Evolutionary conservation across 2,113 vertebrate species (phyloP).

Genomic region (Condylura cristata): DNA sequence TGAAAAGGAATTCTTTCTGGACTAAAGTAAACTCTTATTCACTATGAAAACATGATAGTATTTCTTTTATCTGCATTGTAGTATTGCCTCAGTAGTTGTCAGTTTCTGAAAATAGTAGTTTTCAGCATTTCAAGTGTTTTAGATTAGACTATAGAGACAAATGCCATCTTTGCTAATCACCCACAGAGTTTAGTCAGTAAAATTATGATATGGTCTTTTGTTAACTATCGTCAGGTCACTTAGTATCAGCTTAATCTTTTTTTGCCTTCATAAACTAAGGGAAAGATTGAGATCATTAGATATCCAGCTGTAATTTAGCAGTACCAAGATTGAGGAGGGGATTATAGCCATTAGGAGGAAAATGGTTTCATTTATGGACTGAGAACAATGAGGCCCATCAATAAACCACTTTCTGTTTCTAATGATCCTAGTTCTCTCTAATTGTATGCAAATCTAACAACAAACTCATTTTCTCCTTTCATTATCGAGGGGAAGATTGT

Average conservation of each 20-base stretch:
- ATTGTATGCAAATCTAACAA: constrained; percentile 63
- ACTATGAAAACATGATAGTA: background rate
- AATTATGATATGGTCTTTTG: constrained; percentile 53
- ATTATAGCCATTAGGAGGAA: constrained; percentile 72
- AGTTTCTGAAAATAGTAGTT: constrained; percentile 18
- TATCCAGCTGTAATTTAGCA: constrained; percentile 72
- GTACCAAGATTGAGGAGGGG: constrained; percentile 70
- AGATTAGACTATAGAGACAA: constrained; percentile 1
- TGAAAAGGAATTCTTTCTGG: background rate
- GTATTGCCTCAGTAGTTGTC: background rate
- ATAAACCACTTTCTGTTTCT: constrained; percentile 69
- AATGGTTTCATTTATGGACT: constrained; percentile 77
- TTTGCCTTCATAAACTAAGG: constrained; percentile 52
- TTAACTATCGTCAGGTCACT: constrained; percentile 41
- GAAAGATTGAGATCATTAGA: constrained; percentile 69
- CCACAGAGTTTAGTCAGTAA: constrained; percentile 9
- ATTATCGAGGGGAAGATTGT: constrained; percentile 9
- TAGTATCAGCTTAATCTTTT: constrained; percentile 60
- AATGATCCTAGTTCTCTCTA: constrained; percentile 64
- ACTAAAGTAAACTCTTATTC: background rate
- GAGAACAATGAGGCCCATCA: constrained; percentile 74
- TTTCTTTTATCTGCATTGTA: background rate
- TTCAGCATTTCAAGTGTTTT: constrained; percentile 26
- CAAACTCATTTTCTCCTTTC: constrained; percentile 48
- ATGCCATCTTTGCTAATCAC: constrained; percentile 31